These are phyloP conservation scores for Ardeotis arabs DNA, from an alignment of 2,113 vertebrate genomes.

Conservation along the genomic window DNA sequence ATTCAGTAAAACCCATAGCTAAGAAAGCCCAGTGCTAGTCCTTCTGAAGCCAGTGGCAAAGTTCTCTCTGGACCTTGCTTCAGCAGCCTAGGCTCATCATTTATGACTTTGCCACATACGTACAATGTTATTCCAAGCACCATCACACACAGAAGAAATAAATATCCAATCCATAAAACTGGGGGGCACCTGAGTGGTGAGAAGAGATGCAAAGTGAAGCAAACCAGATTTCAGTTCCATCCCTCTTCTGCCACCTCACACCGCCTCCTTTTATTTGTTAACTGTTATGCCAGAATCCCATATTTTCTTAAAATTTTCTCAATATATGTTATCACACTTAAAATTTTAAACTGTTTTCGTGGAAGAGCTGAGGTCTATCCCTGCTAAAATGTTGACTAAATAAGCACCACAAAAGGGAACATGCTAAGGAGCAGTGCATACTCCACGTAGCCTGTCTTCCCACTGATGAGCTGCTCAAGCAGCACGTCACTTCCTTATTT, in stretches of 20 bases:
- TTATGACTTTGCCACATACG: background rate
- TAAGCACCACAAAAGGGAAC: background rate
- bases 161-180: background rate
- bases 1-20: conserved; percentile 1
- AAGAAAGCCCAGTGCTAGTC: conserved; percentile 2
- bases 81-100: background rate
- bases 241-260: background rate
- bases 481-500: background rate
- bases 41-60: background rate
- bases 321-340: background rate
- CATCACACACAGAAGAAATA: background rate
- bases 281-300: background rate
- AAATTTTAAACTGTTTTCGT: background rate
- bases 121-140: background rate
- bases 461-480: background rate
- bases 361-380: background rate
- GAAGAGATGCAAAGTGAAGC: conserved; percentile 1
- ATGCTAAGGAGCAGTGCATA: background rate
- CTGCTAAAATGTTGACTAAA: background rate
- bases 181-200: background rate
- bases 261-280: background rate
- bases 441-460: background rate
- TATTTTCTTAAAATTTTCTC: background rate
- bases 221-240: background rate
- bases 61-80: background rate